These are phyloP conservation scores for Pocillopora meandrina DNA, from an alignment of 92 coral and sea anemone genomes.

Conservation along the genomic window DNA sequence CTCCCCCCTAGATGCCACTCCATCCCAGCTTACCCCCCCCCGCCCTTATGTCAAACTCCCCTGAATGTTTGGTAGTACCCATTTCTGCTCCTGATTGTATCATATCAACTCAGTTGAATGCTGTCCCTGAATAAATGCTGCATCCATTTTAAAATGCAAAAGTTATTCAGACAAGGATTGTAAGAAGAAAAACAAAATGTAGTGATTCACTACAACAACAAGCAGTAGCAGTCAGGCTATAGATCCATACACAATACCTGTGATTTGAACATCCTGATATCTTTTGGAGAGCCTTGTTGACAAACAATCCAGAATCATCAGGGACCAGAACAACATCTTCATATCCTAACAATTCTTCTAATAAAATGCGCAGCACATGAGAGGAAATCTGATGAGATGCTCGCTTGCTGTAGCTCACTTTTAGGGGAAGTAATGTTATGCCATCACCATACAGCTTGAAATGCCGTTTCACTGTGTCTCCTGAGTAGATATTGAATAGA, in stretches of 20 bases:
- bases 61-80: no score
- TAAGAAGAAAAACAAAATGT: no score
- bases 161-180: no score
- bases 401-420: constrained; percentile 64
- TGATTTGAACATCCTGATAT: constrained; percentile 46
- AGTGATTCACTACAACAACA: no score
- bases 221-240: no score
- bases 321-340: constrained; percentile 65
- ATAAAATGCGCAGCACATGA: constrained; percentile 64
- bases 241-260: not conserved
- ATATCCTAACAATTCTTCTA: constrained; percentile 81
- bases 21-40: no score
- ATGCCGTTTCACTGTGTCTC: constrained; percentile 51
- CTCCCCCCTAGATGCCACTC: no score
- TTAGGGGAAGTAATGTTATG: constrained; percentile 57
- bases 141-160: no score
- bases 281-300: constrained; percentile 38
- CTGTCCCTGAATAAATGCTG: no score
- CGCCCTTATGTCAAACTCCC: no score
- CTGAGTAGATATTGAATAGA: constrained; percentile 19
- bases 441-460: constrained; percentile 55
- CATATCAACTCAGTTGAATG: no score
- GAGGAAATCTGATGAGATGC: constrained; percentile 77
- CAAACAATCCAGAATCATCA: constrained; percentile 42
- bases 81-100: no score